Evolutionary conservation across 2,797 vertebrate genomes (phyloP), one percentile per base, ranked within the genome.

Genomic region (Chromis chromis): DNA sequence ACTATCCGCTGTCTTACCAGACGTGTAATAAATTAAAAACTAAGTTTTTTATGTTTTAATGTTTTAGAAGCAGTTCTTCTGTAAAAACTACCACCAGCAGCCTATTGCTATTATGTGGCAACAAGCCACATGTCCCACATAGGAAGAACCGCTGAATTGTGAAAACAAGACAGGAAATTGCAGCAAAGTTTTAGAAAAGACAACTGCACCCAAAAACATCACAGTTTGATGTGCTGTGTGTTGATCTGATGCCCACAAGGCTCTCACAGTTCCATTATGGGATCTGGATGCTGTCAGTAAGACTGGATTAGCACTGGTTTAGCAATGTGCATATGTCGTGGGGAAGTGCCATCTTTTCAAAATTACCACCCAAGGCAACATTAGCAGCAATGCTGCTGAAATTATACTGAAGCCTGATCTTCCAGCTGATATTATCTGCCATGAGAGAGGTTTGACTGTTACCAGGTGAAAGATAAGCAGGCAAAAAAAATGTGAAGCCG

Each of bases 91-190:
- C 78, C 77, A 70, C 71, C 74, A 66, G n/a, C 24, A 12, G 76
- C 77, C 62, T 88, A 80, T 86, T 91, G 92, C 78, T 88, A 83
- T 84, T 76, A 79, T 93, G 92, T 87, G 85, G 91, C 86, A 93
- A 93, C 83, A 84, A 78, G 90, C 91, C 92, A 77, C 89, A 92
- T 90, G 90, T 91, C 85, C 84, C 83, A 88, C 85, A 92, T 89
- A 90, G 93, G 85, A 93, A 93, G 81, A 88, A 76, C 81, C 74
- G 48, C 75, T 44, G 79, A 84, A 89, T 94, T 94, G 90, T 94
- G 93, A 94, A 95, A 95, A 95, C 81, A 85, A 83, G 83, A 92
- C 93, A 94, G 94, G 94, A 95, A 95, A 89, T 94, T 94, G 92
- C 93, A 89, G 84, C 78, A 80, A 91, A 78, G 74, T 56, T 76